Evolutionary conservation across 2,888 invertebrate genomes (phyloP), one percentile per base, ranked within the genome.

Genomic region (Atethmia centrago): DNA sequence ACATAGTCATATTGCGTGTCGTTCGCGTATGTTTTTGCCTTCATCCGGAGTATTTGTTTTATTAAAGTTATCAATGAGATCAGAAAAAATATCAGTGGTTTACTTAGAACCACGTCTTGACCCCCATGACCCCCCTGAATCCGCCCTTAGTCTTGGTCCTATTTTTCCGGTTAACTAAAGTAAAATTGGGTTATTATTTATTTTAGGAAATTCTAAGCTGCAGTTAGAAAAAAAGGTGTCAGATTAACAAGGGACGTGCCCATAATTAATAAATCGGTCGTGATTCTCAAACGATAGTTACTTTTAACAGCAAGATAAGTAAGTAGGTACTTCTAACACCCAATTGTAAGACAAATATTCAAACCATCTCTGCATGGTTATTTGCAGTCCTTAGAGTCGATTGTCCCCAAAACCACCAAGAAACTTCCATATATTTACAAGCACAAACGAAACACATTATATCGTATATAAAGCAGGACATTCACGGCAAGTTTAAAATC

Each of bases 401-500:
- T 66, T 14, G n/a, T 51, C 16, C 40, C 45, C n/a, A 62, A 74
- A 28, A 62, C 58, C 3, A 51, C n/a, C 5, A 59, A 47, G 80
- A 63, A 79, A 68, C 56, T 76, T n/a, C 53, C 40, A 58, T 59
- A 69, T 58, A 71, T 70, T 67, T 71, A 55, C 71, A 40, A 47
- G 66, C 36, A 56, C 64, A 81, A 66, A 36, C 65, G 73, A 83
- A 84, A 80, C 85, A 85, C 83, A 77, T 82, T 79, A 85, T 78
- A 59, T 83, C 77, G 81, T 83, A 84, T 79, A 86, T 83, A 86
- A 86, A 75, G 80, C 85, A 82, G 83, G 80, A 82, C 84, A 84
- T 86, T 87, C 74, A 63, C 74, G 79, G 74, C 79, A 88, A 89
- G 87, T 89, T 89, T 88, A 86, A 89, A 89, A 89, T 88, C 88